Percentiles rank a stretch among this genome's conserved stretches.
phyloP scores from a whole-genome alignment of 64 coral and sea anemone genomes.

The Stichodactyla helianthus region DNA sequence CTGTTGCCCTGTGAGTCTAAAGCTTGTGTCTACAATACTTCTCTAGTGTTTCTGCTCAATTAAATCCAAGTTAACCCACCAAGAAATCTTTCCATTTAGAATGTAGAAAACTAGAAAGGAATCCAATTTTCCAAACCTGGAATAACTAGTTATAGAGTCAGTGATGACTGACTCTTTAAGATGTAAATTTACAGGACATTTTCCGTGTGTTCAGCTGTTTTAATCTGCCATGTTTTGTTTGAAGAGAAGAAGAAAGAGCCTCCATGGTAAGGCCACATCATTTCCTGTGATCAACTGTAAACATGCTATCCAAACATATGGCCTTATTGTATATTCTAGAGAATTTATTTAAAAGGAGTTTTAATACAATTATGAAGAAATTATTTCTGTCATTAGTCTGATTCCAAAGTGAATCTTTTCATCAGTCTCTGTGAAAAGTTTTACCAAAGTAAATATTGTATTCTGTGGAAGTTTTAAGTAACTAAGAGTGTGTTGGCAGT shows the following conservation, averaged over 20 bases:
- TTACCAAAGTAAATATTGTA: neutral
- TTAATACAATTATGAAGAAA: neutral
- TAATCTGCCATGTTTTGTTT: conserved; percentile 18
- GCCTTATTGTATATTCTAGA: neutral
- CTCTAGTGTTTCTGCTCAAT: neutral
- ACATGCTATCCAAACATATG: neutral
- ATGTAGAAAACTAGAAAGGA: neutral
- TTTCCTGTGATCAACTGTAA: neutral
- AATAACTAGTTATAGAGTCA: neutral
- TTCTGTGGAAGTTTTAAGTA: neutral
- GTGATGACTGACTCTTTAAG: neutral
- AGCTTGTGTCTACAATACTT: neutral
- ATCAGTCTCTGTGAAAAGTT: neutral
- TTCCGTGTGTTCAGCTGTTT: conserved; percentile 4
- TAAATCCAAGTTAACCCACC: neutral
- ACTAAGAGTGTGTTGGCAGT: neutral
- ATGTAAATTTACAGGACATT: neutral
- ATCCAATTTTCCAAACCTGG: neutral
- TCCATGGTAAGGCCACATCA: conserved; percentile 12
- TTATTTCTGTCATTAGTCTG: neutral
- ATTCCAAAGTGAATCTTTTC: neutral
- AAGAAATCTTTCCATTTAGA: neutral
- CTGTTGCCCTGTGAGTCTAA: conserved; percentile 9
- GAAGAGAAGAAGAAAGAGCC: neutral
- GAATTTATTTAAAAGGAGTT: neutral